A percentile compares a stretch with the other conserved stretches of the same genome.
These are phyloP conservation scores for Pocillopora grandis DNA, from an alignment of 92 coral and sea anemone genomes.

Conservation along the genomic window DNA sequence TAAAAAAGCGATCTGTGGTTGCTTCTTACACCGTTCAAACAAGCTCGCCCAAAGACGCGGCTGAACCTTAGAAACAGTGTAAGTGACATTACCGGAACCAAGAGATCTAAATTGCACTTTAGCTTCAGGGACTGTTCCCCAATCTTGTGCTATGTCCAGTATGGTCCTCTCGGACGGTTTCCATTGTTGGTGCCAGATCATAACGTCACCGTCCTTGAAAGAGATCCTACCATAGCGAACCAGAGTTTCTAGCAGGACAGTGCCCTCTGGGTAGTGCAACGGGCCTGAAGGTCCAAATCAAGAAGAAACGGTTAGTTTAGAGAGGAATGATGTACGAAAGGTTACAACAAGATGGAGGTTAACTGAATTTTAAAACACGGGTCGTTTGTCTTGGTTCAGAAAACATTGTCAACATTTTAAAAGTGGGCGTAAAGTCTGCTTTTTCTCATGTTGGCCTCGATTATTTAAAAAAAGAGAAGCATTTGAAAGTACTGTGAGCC, in stretches of 20 bases:
- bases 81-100: not conserved
- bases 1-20: not conserved
- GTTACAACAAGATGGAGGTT: no score
- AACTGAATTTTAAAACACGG: no score
- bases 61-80: not conserved
- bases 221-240: constrained; percentile 14
- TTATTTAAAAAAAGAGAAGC: no score
- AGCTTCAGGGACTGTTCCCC: not conserved
- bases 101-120: not conserved
- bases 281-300: not conserved
- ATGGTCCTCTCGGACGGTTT: not conserved
- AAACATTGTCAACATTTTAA: no score
- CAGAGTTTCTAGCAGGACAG: constrained; percentile 7
- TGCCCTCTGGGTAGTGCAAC: constrained; percentile 1
- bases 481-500: no score
- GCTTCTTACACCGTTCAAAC: not conserved
- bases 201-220: not conserved
- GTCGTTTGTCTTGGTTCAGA: no score
- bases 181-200: not conserved
- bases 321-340: no score
- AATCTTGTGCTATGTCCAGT: not conserved
- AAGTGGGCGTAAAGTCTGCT: no score
- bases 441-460: no score
- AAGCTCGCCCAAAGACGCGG: not conserved
- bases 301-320: no score